These are phyloP conservation scores for Uromys caudimaculatus DNA, from an alignment of 2,797 vertebrate genomes.

Conservation along the genomic window DNA sequence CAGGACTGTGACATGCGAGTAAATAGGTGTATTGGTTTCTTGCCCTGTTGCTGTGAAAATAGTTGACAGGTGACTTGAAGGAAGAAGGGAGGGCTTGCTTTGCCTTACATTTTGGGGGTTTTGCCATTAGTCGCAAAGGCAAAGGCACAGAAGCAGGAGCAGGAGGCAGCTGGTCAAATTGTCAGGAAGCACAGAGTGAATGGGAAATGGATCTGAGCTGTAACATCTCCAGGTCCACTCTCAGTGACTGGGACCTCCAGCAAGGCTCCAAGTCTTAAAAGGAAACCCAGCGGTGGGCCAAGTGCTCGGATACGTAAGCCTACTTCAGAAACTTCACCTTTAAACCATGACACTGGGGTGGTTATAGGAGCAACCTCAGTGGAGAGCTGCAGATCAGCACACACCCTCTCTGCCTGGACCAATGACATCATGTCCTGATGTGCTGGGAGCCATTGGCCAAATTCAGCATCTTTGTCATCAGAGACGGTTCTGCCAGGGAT, in stretches of 20 bases:
- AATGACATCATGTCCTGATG: rapidly evolving
- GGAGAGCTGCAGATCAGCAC: rapidly evolving
- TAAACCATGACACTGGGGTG: background rate
- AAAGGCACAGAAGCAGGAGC: background rate
- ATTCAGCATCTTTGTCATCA: background rate
- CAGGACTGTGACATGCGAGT: background rate
- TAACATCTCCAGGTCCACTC: background rate
- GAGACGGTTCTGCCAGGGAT: rapidly evolving
- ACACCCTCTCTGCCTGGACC: no score
- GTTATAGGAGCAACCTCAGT: background rate
- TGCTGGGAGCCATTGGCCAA: rapidly evolving
- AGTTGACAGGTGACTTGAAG: background rate
- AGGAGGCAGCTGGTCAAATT: background rate
- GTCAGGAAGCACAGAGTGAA: background rate
- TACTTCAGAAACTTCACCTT: background rate
- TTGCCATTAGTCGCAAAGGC: no score
- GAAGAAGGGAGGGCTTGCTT: background rate
- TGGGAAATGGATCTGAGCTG: no score
- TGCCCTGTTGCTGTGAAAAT: no score
- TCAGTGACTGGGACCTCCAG: background rate
- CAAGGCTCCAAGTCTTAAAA: background rate
- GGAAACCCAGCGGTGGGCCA: background rate
- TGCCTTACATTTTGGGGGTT: background rate
- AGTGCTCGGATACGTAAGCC: background rate
- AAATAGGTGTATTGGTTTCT: background rate